phyloP scores from a whole-genome alignment of 2,113 vertebrate genomes.

The Lepidothrix coronata region DNA sequence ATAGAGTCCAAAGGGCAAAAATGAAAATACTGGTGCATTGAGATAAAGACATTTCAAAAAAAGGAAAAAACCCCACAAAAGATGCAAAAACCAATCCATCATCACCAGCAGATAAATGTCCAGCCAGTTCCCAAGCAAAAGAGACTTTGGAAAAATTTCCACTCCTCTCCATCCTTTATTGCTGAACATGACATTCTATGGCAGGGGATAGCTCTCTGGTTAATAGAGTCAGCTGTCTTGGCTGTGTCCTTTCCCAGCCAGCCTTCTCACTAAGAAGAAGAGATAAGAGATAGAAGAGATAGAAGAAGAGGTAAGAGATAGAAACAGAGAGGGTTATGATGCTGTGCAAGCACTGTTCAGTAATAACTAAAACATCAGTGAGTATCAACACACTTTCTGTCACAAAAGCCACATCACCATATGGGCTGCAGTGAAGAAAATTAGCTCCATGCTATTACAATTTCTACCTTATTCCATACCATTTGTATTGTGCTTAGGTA shows the following conservation, averaged over 20 bases:
- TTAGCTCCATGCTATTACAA: not conserved
- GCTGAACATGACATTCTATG: not conserved
- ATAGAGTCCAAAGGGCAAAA: not conserved
- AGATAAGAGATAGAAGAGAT: not conserved
- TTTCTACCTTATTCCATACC: not conserved
- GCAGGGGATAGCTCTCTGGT: not conserved
- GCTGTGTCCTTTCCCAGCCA: not conserved
- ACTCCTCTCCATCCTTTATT: not conserved
- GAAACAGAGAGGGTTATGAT: not conserved
- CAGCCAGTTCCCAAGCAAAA: not conserved
- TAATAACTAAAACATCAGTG: not conserved
- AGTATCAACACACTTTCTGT: not conserved
- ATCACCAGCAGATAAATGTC: not conserved
- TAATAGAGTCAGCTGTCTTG: not conserved
- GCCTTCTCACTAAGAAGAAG: fast-evolving
- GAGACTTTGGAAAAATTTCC: not conserved
- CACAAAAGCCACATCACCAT: not conserved
- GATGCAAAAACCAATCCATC: fast-evolving
- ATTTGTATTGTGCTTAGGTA: not conserved
- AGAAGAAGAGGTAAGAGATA: not conserved
- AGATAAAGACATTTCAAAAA: not conserved
- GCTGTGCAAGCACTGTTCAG: not conserved
- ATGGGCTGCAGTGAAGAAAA: not conserved
- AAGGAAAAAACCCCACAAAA: fast-evolving
- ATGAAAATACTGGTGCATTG: not conserved